These are phyloP conservation scores for Drosophila dives DNA, from an alignment of 2,888 invertebrate genomes.

Conservation along the genomic window DNA sequence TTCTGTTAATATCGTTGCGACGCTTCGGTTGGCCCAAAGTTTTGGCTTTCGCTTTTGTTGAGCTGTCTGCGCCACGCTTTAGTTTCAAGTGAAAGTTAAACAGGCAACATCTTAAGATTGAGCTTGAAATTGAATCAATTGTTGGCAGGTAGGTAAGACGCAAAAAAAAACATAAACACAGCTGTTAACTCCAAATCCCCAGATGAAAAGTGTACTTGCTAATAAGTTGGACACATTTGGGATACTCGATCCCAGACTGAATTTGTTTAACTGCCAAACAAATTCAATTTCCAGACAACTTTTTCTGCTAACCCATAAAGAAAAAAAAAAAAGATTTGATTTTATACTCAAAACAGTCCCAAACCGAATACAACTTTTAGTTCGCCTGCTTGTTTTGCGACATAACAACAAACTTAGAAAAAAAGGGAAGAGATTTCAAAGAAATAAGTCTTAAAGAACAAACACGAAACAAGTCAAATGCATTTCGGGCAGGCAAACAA, in stretches of 20 bases:
- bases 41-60: conserved; percentile 57
- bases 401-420: conserved; percentile 31
- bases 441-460: conserved; percentile 6
- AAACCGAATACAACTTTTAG: conserved; percentile 51
- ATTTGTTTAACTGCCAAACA: conserved; percentile 50
- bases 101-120: conserved; percentile 27
- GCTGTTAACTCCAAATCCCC: neutral
- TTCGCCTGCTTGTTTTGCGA: conserved; percentile 33
- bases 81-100: conserved; percentile 49
- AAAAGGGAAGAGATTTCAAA: conserved; percentile 32
- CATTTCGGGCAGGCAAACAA: conserved; percentile 44
- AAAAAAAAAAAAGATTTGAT: conserved; percentile 44
- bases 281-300: conserved; percentile 73
- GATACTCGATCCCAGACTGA: conserved; percentile 26
- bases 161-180: neutral
- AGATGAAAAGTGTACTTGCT: conserved; percentile 42
- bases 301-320: conserved; percentile 50
- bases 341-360: conserved; percentile 47
- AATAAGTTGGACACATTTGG: conserved; percentile 61
- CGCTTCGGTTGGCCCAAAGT: conserved; percentile 41
- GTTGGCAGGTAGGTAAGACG: conserved; percentile 42
- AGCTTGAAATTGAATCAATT: conserved; percentile 47
- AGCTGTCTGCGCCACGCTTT: conserved; percentile 37
- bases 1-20: conserved; percentile 11
- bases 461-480: conserved; percentile 39